A percentile compares a stretch with the other conserved stretches of the same genome.
Evolutionary conservation across 2,113 vertebrate genomes (phyloP).

Genomic region (Nothocercus julius): DNA sequence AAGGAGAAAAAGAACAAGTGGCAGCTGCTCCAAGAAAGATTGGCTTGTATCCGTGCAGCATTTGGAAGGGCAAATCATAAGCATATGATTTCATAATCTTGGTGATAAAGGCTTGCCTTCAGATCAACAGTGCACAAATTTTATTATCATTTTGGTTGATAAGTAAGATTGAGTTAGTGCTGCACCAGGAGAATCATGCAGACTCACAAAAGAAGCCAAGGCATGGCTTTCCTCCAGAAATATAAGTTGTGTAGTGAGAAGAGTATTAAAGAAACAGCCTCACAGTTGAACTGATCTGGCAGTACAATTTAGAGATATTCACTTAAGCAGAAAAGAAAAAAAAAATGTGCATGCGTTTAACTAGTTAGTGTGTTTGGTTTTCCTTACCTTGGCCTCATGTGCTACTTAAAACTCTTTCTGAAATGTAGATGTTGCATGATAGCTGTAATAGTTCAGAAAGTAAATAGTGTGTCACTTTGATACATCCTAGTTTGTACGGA

Average conservation of each 20-base stretch:
- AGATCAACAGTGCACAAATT: slow-evolving; percentile 31
- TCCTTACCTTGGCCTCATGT: neutral
- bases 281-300: neutral
- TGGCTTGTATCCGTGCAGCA: slow-evolving; percentile 16
- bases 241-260: neutral
- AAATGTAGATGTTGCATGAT: neutral
- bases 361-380: neutral
- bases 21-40: slow-evolving; percentile 37
- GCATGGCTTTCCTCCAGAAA: neutral
- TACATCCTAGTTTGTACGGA: slow-evolving; percentile 7
- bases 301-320: neutral
- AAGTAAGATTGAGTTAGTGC: slow-evolving; percentile 5
- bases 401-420: neutral
- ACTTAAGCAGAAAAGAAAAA: neutral
- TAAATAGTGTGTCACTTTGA: slow-evolving; percentile 27
- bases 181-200: slow-evolving; percentile 6
- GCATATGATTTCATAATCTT: slow-evolving; percentile 32
- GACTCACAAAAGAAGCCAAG: slow-evolving; percentile 14
- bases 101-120: slow-evolving; percentile 33
- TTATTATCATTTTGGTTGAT: slow-evolving; percentile 27
- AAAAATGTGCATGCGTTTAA: neutral
- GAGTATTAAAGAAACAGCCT: neutral
- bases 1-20: slow-evolving; percentile 60
- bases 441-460: neutral
- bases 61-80: slow-evolving; percentile 34